Evolutionary conservation across 2,888 invertebrate genomes (phyloP), one percentile per base, ranked within the genome.

Genomic region (Apamea epomidion): DNA sequence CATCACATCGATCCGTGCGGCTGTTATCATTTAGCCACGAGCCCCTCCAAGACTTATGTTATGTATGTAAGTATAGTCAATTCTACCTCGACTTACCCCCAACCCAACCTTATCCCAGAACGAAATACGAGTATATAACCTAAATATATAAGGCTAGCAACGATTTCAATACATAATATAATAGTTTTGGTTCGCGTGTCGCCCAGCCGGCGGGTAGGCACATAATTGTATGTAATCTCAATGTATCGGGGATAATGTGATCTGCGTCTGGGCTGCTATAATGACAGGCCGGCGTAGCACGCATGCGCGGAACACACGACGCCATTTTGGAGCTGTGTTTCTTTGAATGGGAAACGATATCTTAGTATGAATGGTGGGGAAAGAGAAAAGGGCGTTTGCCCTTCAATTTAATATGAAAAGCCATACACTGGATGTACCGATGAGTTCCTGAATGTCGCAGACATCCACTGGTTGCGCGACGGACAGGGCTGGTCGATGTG

Each of bases 161-260:
- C 51, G 42, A 73, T 69, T 74, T 54, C 42, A 78, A 83, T 82
- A 87, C 70, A 80, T 83, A 86, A 80, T 45, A 81, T 84, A 86
- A 81, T 87, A 87, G 88, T 83, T 88, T 81, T 73, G 79, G 88
- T 90, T 95, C 92, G 96, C 95, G 95, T 95, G 96, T 92, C 86
- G 90, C 89, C 89, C 87, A 90, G 88, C 89, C 89, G 90, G 91
- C 90, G 93, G 92, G 92, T 90, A 93, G 90, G 92, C 90, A 91
- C 90, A 94, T 96, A 96, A 96, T 96, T 96, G 95, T 96, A 95
- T 91, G 94, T 95, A 96, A 96, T 95, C 94, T 93, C 91, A 93
- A 95, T 94, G 94, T 95, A 94, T 90, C 88, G 89, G 82, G 91
- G 93, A 93, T 95, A 95, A 96, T 95, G 94, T 95, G 95, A 96